These are phyloP conservation scores for Callocephalon fimbriatum DNA, from an alignment of 2,113 vertebrate species.

Conservation along the genomic window DNA sequence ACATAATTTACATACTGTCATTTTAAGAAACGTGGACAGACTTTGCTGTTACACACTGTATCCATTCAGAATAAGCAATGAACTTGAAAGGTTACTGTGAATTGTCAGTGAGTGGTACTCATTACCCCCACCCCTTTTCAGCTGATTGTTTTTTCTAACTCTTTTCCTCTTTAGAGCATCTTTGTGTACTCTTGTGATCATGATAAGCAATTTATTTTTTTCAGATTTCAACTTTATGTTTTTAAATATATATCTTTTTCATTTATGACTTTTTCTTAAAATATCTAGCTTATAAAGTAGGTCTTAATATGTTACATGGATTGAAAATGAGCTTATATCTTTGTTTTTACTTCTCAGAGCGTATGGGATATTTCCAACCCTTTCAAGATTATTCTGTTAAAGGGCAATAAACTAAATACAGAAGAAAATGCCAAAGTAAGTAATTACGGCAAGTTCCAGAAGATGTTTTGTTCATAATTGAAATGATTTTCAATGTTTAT, in stretches of 20 bases:
- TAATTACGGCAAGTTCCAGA: not conserved
- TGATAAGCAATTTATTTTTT: not conserved
- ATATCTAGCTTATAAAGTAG: not conserved
- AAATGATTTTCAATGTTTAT: not conserved
- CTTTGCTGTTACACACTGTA: not conserved
- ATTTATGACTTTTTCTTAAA: not conserved
- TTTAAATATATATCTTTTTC: not conserved
- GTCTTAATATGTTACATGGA: not conserved
- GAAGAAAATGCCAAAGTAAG: slow-evolving; percentile 95
- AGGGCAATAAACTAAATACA: slow-evolving; percentile 93
- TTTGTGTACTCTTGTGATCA: not conserved
- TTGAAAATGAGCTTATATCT: not conserved
- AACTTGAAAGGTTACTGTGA: not conserved
- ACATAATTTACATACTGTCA: not conserved
- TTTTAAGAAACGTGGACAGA: not conserved
- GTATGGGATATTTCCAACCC: slow-evolving; percentile 88
- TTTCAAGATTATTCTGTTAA: slow-evolving; percentile 90
- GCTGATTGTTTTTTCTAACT: not conserved
- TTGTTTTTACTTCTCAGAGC: slow-evolving; percentile 72
- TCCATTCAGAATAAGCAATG: not conserved
- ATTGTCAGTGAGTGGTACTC: not conserved
- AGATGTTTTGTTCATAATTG: not conserved
- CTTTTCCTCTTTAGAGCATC: not conserved
- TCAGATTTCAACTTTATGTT: not conserved
- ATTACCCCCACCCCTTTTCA: not conserved